Base-by-base conservation (phyloP, 2,797 vertebrate genomes). In the Rhabdophis nuchalis region DNA sequence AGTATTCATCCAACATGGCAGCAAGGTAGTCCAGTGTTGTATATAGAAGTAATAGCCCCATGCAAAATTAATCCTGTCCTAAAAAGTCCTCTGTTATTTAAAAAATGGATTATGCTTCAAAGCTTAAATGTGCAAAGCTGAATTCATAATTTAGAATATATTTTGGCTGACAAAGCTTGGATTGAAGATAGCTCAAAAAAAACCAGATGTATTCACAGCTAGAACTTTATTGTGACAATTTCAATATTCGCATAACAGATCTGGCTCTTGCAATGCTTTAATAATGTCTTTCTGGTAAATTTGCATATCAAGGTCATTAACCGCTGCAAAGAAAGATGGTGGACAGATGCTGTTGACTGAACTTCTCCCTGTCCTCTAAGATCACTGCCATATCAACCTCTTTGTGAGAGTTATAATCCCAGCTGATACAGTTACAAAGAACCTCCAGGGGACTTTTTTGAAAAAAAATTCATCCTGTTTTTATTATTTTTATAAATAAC, bases 241-340 rank as follows among this genome's bases (percentile, higher is more conserved):
- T 93, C 77, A 96, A 58, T 92, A 52, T 77, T 93, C 92, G 11
- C 57, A 56, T 2, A 92, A 95, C 8, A 92, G 57, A 94, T 92
- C 54, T 92, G 77, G 11, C 10, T 86, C 6, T 0, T 2, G 90
- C 92, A 95, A 92, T 94, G 94, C 87, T 93, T 97, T 32, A 58
- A 86, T 1, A 89, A 89, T 27, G 64, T 93, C 93, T 95, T 96
- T 95, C 91, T 95, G 92, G 96, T 88, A 96, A 91, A 93, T 92
- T 88, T 93, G 0, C 89, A 36, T 86, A 86, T 96, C 95, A 90
- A 95, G 54, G 93, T 92, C 96, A 94, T 95, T 94, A 97, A 58
- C 85, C 95, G 91, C 90, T 1, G 0, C 92, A 57, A 68, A 93
- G 87, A 91, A 95, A 96, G 90, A 96, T 94, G 90, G 94, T 50